Conservation (phyloP, 2,888 invertebrate genomes). For the Gryllus longicercus region DNA sequence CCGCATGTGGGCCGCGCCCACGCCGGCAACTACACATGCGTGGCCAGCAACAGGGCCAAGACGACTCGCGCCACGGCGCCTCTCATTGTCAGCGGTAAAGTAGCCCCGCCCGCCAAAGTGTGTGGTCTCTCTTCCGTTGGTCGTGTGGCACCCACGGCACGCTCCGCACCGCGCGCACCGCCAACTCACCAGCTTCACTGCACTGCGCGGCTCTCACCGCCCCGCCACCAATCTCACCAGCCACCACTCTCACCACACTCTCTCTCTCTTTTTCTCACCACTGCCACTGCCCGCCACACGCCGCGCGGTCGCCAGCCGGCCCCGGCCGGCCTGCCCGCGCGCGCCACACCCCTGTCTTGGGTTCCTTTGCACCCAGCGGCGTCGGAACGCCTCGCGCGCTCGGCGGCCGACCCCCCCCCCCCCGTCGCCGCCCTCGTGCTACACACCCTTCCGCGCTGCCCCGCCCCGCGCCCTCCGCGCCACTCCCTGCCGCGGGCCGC, state of each 20-base stretch:
- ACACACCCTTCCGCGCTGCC: not conserved
- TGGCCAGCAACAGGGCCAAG: constrained; percentile 41
- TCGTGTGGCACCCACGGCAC: constrained; percentile 28
- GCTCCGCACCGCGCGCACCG: constrained; percentile 26
- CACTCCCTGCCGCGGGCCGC: not conserved
- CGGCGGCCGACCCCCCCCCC: not conserved
- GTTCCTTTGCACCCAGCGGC: no score
- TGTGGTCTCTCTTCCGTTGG: constrained; percentile 28
- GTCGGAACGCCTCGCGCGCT: no score
- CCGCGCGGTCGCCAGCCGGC: not conserved
- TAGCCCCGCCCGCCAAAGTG: constrained; percentile 26
- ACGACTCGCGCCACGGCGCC: constrained; percentile 41
- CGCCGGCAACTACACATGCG: constrained; percentile 43
- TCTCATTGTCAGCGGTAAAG: constrained; percentile 42
- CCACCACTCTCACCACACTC: constrained; percentile 25
- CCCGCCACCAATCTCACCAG: not conserved
- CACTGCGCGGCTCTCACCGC: constrained; percentile 25
- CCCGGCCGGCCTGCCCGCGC: not conserved
- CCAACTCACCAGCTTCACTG: constrained; percentile 31
- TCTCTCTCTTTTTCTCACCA: constrained; percentile 19
- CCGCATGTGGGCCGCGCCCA: constrained; percentile 45
- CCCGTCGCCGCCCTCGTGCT: not conserved
- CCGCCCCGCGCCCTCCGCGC: not conserved
- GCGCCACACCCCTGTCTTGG: not conserved
- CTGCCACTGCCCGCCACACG: not conserved